These are phyloP conservation scores for Cartodere bifasciata DNA, from an alignment of 2,888 invertebrate species.

Conservation along the genomic window DNA sequence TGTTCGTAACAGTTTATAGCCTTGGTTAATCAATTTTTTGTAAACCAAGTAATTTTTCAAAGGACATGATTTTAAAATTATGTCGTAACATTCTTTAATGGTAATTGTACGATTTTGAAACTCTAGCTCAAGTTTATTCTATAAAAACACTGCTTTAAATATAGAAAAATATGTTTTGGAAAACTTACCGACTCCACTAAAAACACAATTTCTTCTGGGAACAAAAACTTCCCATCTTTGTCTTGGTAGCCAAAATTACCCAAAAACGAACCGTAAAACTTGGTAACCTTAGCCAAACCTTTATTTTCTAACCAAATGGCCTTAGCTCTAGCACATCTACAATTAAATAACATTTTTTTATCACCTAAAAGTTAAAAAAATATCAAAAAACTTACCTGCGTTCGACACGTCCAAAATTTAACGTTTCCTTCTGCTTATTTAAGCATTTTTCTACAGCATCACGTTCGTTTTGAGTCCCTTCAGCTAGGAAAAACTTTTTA, in stretches of 20 bases:
- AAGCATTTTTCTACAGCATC: constrained; percentile 16
- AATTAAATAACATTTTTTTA: constrained; percentile 8
- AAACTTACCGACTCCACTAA: constrained; percentile 52
- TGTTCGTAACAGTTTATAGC: constrained; percentile 20
- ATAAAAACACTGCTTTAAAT: constrained; percentile 21
- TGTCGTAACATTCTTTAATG: constrained; percentile 50
- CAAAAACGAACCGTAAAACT: constrained; percentile 21
- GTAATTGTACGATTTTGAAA: constrained; percentile 46
- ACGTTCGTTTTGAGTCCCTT: constrained; percentile 13
- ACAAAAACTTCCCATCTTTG: constrained; percentile 30
- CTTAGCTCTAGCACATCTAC: constrained; percentile 24
- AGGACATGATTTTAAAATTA: constrained; percentile 31
- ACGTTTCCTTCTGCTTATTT: constrained; percentile 15
- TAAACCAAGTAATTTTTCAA: constrained; percentile 23
- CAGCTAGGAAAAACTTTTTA: constrained; percentile 22
- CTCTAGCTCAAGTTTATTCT: constrained; percentile 49
- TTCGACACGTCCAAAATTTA: constrained; percentile 23
- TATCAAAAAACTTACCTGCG: constrained; percentile 20
- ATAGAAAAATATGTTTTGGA: not conserved
- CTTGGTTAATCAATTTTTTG: constrained; percentile 23
- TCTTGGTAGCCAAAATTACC: constrained; percentile 27
- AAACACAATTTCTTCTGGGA: constrained; percentile 53
- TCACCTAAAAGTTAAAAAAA: constrained; percentile 3
- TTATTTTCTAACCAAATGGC: constrained; percentile 23
- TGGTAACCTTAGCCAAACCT: constrained; percentile 22